Percentiles rank a stretch among this genome's conserved stretches.
phyloP scores from a whole-genome alignment of 2,797 vertebrate species.

The Australoheros facetus region DNA sequence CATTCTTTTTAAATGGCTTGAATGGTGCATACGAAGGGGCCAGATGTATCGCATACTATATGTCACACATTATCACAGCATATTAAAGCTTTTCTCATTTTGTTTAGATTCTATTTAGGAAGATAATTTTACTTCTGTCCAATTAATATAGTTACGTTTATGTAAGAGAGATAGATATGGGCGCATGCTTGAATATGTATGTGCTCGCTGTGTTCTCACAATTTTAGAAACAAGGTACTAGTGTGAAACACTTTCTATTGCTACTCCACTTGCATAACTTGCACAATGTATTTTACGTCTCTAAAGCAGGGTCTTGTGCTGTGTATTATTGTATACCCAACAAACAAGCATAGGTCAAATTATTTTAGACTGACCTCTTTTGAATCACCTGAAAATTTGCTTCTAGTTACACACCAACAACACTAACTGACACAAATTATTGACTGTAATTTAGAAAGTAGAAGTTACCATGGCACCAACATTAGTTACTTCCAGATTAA shows the following conservation, averaged over 20 bases:
- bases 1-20: conserved; percentile 49
- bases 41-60: background rate
- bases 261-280: background rate
- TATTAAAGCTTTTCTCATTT: background rate
- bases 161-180: background rate
- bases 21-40: conserved; percentile 41
- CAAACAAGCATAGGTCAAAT: background rate
- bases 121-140: background rate
- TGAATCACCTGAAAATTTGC: background rate
- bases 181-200: background rate
- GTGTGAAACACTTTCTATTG: background rate
- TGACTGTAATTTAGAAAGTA: background rate
- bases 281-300: background rate
- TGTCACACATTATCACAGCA: background rate
- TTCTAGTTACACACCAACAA: background rate
- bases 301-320: background rate
- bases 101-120: background rate
- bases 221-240: background rate
- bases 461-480: background rate
- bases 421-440: background rate
- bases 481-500: background rate
- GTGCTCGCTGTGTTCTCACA: no score
- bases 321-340: background rate
- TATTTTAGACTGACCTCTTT: background rate
- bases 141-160: background rate